Base-by-base conservation (phyloP, 2,888 invertebrate species). In the Andrena hattorfiana region DNA sequence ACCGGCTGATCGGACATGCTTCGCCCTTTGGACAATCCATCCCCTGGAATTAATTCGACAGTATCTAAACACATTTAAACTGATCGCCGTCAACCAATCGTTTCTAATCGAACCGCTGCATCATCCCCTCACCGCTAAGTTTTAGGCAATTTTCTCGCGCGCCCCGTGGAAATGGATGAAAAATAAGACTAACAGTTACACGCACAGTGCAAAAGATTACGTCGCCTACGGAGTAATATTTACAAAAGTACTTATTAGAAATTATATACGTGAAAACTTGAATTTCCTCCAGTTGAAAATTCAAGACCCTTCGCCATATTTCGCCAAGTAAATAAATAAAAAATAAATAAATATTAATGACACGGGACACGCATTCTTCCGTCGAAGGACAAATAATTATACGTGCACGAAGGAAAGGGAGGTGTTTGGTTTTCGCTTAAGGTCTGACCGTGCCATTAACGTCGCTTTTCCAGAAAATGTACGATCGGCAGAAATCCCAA, bases 1-100 rank as follows among this genome's bases (percentile, higher is more conserved):
- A 95, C 95, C 66, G 95, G 95, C 91, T 95, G 95, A 93, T 95
- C 95, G 20, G 95, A 95, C 91, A 95, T 95, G 64, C 95, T 95
- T 87, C 95, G 94, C 80, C 94, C 94, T 86, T 95, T 94, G 35
- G 95, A 94, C 88, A 94, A 94, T 85, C 89, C 89, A 71, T 92
- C 92, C 71, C 90, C 92, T 92, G 81, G 68, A 91, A 90, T 86
- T 74, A 81, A 81, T 82, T 82, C 64, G 26, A 68, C 69, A 64
- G 26, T 62, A 70, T 67, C 80, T 77, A 67, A 67, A 77, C 59
- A 83, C 6, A 51, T 49, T 68, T 23, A 63, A 81, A 67, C 23
- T 20, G 28, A 64, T 63, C n/a, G 48, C 35, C 42, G 16, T 42
- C 13, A 42, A 42, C 42, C 49, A 32, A 5, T 62, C 10, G 35